phyloP scores from a whole-genome alignment of 23 tunicate genomes.

The Trididemnum nubilum region DNA sequence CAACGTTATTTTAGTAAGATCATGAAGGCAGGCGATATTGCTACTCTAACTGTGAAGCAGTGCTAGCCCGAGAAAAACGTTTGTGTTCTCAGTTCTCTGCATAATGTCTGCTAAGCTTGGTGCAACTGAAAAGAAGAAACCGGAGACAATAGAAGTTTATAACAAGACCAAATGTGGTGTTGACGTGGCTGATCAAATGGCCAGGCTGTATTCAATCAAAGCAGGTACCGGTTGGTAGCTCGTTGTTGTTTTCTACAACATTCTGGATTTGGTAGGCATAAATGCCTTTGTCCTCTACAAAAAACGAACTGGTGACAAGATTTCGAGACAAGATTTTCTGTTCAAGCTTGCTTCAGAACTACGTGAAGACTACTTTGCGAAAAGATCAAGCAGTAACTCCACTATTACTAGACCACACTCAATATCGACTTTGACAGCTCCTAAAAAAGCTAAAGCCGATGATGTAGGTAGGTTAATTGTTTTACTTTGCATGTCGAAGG shows the following conservation, averaged over 20 bases:
- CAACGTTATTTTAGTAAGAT: slow-evolving; percentile 20
- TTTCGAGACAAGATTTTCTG: slow-evolving; percentile 21
- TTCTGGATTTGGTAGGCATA: slow-evolving; percentile 3
- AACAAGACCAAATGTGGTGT: slow-evolving; percentile 23
- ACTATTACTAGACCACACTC: slow-evolving; percentile 21
- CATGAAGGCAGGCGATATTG: slow-evolving; percentile 32
- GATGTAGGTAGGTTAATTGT: no score
- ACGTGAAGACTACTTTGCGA: background rate
- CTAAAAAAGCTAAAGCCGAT: background rate
- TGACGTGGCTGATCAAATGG: slow-evolving; percentile 26
- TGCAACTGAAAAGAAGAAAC: slow-evolving; percentile 20
- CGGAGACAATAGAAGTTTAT: slow-evolving; percentile 22
- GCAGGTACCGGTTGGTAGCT: slow-evolving; percentile 16
- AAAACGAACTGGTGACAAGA: slow-evolving; percentile 5
- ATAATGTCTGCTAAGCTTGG: slow-evolving; percentile 12
- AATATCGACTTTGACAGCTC: slow-evolving; percentile 16
- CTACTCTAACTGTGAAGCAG: slow-evolving; percentile 26
- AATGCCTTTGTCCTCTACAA: slow-evolving; percentile 21
- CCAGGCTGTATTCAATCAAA: slow-evolving; percentile 14
- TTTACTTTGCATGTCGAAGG: no score
- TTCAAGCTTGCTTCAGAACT: slow-evolving; percentile 24
- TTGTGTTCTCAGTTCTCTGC: slow-evolving; percentile 30
- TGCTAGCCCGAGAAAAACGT: slow-evolving; percentile 23
- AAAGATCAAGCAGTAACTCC: slow-evolving; percentile 25
- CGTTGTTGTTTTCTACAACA: slow-evolving; percentile 19